phyloP scores from a whole-genome alignment of 92 coral and sea anemone genomes.

The Pocillopora meandrina region DNA sequence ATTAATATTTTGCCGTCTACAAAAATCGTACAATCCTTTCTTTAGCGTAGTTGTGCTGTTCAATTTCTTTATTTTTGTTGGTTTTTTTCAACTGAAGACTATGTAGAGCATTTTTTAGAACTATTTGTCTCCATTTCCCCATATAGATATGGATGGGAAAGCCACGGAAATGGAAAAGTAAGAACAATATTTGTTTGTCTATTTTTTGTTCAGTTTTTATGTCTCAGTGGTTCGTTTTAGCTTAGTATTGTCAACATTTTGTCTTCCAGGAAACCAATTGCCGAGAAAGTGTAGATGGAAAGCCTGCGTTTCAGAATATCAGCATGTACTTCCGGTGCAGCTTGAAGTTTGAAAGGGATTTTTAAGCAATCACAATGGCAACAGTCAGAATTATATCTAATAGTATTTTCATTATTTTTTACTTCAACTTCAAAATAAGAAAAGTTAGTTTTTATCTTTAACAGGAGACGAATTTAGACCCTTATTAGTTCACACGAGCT shows the following conservation, averaged over 20 bases:
- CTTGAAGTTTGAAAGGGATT: background rate
- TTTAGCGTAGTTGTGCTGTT: background rate
- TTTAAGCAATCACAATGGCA: background rate
- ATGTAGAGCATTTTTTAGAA: background rate
- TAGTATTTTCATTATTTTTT: background rate
- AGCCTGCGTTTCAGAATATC: background rate
- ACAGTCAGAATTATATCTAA: background rate
- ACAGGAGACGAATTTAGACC: too few species aligned
- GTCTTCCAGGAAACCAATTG: conserved; percentile 26
- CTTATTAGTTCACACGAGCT: too few species aligned
- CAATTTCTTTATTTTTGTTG: background rate
- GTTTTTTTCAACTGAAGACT: background rate
- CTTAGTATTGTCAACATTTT: background rate
- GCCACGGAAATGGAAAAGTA: conserved; percentile 50
- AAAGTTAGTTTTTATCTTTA: too few species aligned
- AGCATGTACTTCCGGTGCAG: conserved; percentile 1
- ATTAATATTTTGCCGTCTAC: background rate
- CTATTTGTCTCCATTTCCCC: background rate
- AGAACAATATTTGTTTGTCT: background rate
- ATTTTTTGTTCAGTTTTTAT: background rate
- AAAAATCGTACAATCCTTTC: background rate
- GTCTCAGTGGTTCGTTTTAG: background rate
- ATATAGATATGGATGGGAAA: conserved; percentile 22
- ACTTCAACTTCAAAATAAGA: too few species aligned
- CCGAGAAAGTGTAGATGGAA: conserved; percentile 18